These are phyloP conservation scores for Orthonyx spaldingii DNA, from an alignment of 2,113 vertebrate species.

Conservation along the genomic window DNA sequence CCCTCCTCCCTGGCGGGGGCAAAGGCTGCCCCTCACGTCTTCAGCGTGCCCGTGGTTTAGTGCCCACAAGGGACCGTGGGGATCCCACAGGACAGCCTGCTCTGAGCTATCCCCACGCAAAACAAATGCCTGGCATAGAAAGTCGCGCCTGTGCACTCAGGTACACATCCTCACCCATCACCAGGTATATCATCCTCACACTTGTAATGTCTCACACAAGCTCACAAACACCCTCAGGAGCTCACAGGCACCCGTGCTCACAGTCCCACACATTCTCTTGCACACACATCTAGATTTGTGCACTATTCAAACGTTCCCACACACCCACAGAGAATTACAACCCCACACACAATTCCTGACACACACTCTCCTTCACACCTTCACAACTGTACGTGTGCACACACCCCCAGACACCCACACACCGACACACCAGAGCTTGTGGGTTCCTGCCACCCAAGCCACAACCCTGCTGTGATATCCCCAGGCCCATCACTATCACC, in stretches of 20 bases:
- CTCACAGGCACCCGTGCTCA: accelerated
- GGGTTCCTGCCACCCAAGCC: not conserved
- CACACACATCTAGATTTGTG: not conserved
- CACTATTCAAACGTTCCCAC: accelerated
- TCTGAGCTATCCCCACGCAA: accelerated
- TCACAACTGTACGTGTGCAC: accelerated
- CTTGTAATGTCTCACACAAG: accelerated
- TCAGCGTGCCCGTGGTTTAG: not conserved
- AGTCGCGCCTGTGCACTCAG: accelerated
- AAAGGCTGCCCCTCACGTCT: not conserved
- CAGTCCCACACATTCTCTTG: not conserved
- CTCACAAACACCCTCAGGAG: not conserved
- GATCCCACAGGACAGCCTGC: not conserved
- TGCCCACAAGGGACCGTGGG: accelerated
- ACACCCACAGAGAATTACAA: not conserved
- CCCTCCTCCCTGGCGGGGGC: not conserved
- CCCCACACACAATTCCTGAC: too few relatives aligned
- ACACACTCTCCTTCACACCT: accelerated
- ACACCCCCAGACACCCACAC: not conserved
- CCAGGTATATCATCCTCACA: not conserved
- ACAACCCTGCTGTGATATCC: not conserved
- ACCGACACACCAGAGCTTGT: not conserved
- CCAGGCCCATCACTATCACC: not conserved
- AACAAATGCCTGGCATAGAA: not conserved
- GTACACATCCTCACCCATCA: not conserved